Conservation (phyloP, 2,113 vertebrate species). For the Ameiurus melas region DNA sequence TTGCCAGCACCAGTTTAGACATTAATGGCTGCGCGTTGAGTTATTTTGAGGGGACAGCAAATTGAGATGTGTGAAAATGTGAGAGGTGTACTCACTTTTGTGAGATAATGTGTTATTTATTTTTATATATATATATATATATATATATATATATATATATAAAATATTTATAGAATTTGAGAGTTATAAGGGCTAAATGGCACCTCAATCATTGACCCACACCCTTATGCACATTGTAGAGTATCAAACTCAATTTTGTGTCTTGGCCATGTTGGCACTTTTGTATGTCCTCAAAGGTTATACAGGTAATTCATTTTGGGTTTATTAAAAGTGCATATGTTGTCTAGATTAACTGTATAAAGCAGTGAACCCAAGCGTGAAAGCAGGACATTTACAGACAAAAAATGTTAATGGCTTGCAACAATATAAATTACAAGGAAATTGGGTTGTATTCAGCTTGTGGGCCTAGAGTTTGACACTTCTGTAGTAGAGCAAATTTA, state of each 20-base stretch:
- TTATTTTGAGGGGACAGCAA: no score
- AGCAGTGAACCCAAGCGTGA: neutral
- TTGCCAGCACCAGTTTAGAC: no score
- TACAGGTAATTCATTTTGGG: neutral
- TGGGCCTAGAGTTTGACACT: neutral
- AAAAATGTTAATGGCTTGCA: neutral
- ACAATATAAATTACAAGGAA: neutral
- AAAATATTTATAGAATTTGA: no score
- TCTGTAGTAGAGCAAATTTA: no score
- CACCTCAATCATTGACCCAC: neutral
- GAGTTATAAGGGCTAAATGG: neutral
- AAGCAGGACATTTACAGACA: neutral
- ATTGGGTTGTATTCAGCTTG: neutral
- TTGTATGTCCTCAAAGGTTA: neutral
- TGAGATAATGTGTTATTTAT: no score
- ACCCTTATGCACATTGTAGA: neutral
- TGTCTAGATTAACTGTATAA: neutral
- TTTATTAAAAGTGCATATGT: neutral
- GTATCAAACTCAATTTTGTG: neutral
- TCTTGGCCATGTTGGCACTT: neutral
- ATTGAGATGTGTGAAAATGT: no score
- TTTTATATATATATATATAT: no score
- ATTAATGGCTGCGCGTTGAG: no score
- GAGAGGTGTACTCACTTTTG: no score
- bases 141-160: no score